Evolutionary conservation across 2,113 vertebrate species (phyloP).

Genomic region (Ailuropoda melanoleuca): DNA sequence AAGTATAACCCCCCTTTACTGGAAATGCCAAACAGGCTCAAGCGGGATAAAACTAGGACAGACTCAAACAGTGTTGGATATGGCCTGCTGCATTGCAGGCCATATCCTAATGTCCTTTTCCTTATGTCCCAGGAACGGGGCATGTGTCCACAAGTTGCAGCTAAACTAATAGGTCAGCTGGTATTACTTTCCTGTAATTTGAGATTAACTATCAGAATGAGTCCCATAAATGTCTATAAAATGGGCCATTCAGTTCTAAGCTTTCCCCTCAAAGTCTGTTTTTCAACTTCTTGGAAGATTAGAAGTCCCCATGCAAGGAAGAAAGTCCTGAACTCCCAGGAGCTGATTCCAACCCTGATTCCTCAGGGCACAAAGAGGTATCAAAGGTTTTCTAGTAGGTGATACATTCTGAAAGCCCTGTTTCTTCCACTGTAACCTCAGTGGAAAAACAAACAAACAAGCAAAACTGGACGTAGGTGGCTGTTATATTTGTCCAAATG

Average conservation of each 20-base stretch:
- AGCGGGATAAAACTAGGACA: background rate
- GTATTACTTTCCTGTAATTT: background rate
- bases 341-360: background rate
- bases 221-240: background rate
- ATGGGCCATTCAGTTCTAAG: background rate
- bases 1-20: background rate
- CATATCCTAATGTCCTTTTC: background rate
- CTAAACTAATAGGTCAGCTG: background rate
- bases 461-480: background rate
- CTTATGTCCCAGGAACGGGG: background rate
- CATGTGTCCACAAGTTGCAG: background rate
- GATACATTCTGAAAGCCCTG: background rate
- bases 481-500: background rate
- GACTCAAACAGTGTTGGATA: background rate
- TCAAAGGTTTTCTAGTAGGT: background rate
- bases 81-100: background rate
- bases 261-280: background rate
- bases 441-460: background rate
- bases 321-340: background rate
- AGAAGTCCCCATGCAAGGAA: background rate
- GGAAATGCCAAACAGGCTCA: background rate
- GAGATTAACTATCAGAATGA: background rate
- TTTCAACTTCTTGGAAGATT: background rate
- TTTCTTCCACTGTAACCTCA: background rate
- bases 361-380: background rate